phyloP scores from a whole-genome alignment of 2,888 invertebrate genomes.

The Microplitis manilae region DNA sequence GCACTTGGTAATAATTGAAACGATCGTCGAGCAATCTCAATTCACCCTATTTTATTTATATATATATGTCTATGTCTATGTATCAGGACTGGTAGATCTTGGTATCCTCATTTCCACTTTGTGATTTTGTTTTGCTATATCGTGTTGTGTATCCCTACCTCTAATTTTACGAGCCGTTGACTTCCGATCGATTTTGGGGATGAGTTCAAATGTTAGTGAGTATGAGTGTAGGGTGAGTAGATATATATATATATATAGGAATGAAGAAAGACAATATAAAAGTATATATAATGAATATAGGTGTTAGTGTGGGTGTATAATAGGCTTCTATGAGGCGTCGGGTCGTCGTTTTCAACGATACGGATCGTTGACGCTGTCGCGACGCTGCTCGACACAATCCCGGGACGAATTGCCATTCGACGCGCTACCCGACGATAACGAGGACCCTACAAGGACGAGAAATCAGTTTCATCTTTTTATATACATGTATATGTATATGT shows the following conservation, averaged over 20 bases:
- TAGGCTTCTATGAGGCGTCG: conserved; percentile 40
- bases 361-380: conserved; percentile 55
- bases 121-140: conserved; percentile 56
- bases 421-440: conserved; percentile 55
- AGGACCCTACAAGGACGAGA: conserved; percentile 40
- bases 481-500: neutral
- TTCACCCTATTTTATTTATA: conserved; percentile 32
- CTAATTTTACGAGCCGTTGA: conserved; percentile 71
- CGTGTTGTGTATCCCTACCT: conserved; percentile 56
- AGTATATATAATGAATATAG: neutral
- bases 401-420: conserved; percentile 55
- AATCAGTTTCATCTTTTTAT: conserved; percentile 14
- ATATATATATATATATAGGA: neutral
- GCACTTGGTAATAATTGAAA: conserved; percentile 51
- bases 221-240: neutral
- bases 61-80: conserved; percentile 6
- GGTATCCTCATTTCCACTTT: conserved; percentile 38
- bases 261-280: conserved; percentile 33
- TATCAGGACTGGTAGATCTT: conserved; percentile 22
- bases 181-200: conserved; percentile 64
- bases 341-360: conserved; percentile 51
- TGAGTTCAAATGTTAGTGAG: conserved; percentile 6
- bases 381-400: conserved; percentile 49
- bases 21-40: conserved; percentile 37
- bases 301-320: conserved; percentile 20